Evolutionary conservation across 1,140 invertebrate species (phyloP).

Genomic region (Rhagoletis pomonella): DNA sequence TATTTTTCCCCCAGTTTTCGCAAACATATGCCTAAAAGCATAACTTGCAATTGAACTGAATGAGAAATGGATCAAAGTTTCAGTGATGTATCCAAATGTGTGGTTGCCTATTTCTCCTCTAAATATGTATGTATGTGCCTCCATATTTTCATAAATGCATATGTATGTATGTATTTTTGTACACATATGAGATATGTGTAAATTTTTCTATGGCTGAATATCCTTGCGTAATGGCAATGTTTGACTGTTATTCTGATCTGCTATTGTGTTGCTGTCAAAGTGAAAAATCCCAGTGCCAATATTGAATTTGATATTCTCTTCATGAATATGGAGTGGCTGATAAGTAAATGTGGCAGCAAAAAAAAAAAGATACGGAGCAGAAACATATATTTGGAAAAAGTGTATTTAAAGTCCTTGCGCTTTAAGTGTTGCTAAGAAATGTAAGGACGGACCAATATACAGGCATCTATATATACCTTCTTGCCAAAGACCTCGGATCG

Average conservation of each 20-base stretch:
- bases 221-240: too few relatives aligned
- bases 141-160: neutral
- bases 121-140: neutral
- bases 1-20: neutral
- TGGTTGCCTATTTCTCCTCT: neutral
- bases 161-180: neutral
- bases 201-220: neutral
- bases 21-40: conserved; percentile 46
- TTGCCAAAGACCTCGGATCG: too few relatives aligned
- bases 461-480: too few relatives aligned
- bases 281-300: conserved; percentile 21
- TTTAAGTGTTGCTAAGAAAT: too few relatives aligned
- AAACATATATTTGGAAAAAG: neutral
- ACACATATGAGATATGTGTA: neutral
- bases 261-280: conserved; percentile 34
- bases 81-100: neutral
- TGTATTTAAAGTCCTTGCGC: neutral
- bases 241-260: conserved; percentile 23
- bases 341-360: too few relatives aligned
- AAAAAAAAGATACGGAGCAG: neutral
- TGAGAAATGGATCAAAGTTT: neutral
- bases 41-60: conserved; percentile 27
- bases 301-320: conserved; percentile 46
- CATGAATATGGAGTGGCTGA: conserved; percentile 24
- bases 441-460: too few relatives aligned